These are phyloP conservation scores for Epinephelus malabaricus DNA, from an alignment of 2,797 vertebrate species.

Conservation along the genomic window DNA sequence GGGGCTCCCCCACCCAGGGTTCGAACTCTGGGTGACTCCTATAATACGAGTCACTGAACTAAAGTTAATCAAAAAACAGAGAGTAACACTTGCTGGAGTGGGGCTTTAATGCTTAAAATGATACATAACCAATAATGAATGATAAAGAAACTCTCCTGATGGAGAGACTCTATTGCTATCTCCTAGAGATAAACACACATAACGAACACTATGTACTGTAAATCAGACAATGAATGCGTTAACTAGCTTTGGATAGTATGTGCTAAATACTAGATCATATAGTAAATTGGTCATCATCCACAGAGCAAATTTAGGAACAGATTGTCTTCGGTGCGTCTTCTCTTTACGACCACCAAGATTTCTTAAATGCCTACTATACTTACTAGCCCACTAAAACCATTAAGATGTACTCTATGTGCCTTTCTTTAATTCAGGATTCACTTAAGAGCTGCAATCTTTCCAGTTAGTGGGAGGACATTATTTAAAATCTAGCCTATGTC, in stretches of 20 bases:
- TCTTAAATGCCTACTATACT: neutral
- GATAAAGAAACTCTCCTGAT: conserved; percentile 17
- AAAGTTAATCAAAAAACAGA: no score
- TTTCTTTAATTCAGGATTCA: neutral
- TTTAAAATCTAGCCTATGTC: conserved; percentile 24
- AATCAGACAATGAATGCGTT: neutral
- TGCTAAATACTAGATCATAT: neutral
- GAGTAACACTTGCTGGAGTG: no score
- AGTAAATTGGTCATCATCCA: neutral
- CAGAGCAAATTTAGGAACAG: neutral
- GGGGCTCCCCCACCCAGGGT: no score
- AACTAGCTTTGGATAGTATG: neutral
- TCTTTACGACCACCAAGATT: neutral
- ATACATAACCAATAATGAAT: conserved; percentile 6
- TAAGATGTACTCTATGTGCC: neutral
- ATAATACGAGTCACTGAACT: no score
- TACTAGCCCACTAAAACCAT: neutral
- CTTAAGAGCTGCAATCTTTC: neutral
- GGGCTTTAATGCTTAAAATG: conserved; percentile 6
- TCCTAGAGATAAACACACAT: neutral
- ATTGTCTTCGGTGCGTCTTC: neutral
- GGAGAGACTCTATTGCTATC: conserved; percentile 4
- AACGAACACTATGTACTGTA: neutral
- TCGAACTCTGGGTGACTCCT: no score
- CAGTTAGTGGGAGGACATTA: neutral